Conservation (phyloP, 1,140 invertebrate genomes). For the Chionoecetes opilio region DNA sequence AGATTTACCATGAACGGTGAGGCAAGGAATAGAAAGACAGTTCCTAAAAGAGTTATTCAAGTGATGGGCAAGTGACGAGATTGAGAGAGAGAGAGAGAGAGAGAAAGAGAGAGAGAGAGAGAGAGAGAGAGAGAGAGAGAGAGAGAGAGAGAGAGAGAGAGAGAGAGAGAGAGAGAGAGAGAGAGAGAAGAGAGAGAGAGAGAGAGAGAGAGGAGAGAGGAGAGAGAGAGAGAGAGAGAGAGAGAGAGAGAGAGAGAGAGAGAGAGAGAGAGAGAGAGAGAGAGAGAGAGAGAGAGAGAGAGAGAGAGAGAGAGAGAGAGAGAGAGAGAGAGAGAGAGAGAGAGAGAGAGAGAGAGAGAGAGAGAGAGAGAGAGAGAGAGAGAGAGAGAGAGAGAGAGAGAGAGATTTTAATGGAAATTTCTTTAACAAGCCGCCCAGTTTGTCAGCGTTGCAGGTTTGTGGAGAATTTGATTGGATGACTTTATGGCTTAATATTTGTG, state of each 20-base stretch:
- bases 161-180: background rate
- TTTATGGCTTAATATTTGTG: background rate
- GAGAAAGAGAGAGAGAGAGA: background rate
- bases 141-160: background rate
- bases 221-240: background rate
- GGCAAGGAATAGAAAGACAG: no score
- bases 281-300: background rate
- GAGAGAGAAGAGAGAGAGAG: background rate
- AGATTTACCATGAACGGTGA: no score
- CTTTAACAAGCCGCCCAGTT: background rate
- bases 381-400: constrained; percentile 27
- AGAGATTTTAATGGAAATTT: constrained; percentile 6
- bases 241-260: background rate
- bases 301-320: constrained; percentile 11
- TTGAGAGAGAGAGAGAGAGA: no score
- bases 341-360: constrained; percentile 8
- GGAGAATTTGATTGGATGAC: background rate
- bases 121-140: background rate
- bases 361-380: constrained; percentile 23
- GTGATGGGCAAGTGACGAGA: no score
- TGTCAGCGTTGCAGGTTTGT: background rate
- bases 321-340: constrained; percentile 8
- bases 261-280: constrained; percentile 8
- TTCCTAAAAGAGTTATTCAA: no score
- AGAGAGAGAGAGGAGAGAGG: background rate